These are phyloP conservation scores for Alloscopus bannaensis DNA, from an alignment of 2,888 invertebrate species.

Conservation along the genomic window DNA sequence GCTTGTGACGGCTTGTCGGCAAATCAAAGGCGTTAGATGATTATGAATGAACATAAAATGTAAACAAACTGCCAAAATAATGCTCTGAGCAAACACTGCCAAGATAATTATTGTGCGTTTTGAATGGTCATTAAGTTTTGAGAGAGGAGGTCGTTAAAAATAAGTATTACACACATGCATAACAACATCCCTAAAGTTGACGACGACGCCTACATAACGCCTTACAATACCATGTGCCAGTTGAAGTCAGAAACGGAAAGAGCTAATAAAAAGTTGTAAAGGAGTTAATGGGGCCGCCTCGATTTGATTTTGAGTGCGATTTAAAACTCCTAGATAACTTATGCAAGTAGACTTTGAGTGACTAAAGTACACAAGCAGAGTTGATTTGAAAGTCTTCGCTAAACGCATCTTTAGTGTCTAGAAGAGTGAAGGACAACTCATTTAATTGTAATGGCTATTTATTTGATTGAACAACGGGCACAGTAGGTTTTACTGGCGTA, in stretches of 20 bases:
- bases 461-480: constrained; percentile 13
- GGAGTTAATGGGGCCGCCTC: not conserved
- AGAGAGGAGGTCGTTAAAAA: constrained; percentile 47
- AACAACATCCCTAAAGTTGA: not conserved
- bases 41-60: constrained; percentile 32
- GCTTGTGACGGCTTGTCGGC: constrained; percentile 30
- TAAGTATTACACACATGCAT: not conserved
- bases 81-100: constrained; percentile 48
- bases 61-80: constrained; percentile 39
- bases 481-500: constrained; percentile 21
- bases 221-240: too few relatives aligned
- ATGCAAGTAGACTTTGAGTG: too few relatives aligned
- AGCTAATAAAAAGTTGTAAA: too few relatives aligned
- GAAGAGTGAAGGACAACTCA: too few relatives aligned
- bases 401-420: too few relatives aligned
- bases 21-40: constrained; percentile 16
- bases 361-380: too few relatives aligned
- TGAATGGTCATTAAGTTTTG: constrained; percentile 59
- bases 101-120: constrained; percentile 49
- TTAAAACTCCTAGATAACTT: too few relatives aligned
- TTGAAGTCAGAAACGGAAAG: too few relatives aligned
- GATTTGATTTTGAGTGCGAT: not conserved
- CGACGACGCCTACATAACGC: not conserved
- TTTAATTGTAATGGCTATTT: too few relatives aligned
- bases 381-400: too few relatives aligned